Percentiles rank a stretch among this genome's conserved stretches.
Evolutionary conservation across 2,113 vertebrate genomes (phyloP).

Genomic region (Notechis scutatus): DNA sequence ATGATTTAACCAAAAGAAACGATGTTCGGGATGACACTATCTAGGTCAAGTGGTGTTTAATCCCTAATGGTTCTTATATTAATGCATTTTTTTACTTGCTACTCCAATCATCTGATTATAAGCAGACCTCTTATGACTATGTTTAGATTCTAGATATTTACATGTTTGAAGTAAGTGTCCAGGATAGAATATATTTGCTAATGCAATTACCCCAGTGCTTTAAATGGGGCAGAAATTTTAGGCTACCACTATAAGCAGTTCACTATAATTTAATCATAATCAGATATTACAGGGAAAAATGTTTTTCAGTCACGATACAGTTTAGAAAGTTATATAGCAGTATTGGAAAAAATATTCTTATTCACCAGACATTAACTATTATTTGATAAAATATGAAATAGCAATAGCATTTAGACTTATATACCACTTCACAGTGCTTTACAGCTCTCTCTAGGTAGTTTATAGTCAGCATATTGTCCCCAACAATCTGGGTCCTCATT

Average conservation of each 20-base stretch:
- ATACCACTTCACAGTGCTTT: no score
- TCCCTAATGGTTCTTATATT: background rate
- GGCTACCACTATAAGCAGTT: background rate
- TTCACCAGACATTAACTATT: background rate
- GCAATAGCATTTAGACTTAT: no score
- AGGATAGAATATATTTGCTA: background rate
- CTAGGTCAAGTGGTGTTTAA: background rate
- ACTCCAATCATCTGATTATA: background rate
- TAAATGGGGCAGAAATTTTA: background rate
- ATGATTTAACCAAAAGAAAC: background rate
- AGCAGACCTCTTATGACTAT: background rate
- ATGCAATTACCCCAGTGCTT: no score
- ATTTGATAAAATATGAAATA: background rate
- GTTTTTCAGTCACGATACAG: background rate
- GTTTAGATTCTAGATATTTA: background rate
- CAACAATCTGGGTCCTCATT: no score
- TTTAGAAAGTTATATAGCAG: background rate
- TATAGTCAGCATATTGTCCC: no score
- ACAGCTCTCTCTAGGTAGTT: no score
- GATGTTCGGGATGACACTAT: background rate
- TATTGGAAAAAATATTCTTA: background rate
- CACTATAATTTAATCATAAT: background rate
- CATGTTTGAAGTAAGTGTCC: no score
- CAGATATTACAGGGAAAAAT: background rate
- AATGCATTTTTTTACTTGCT: background rate